A percentile compares a stretch with the other conserved stretches of the same genome.
phyloP scores from a whole-genome alignment of 2,113 vertebrate species.

The Pachypanchax playfairii region DNA sequence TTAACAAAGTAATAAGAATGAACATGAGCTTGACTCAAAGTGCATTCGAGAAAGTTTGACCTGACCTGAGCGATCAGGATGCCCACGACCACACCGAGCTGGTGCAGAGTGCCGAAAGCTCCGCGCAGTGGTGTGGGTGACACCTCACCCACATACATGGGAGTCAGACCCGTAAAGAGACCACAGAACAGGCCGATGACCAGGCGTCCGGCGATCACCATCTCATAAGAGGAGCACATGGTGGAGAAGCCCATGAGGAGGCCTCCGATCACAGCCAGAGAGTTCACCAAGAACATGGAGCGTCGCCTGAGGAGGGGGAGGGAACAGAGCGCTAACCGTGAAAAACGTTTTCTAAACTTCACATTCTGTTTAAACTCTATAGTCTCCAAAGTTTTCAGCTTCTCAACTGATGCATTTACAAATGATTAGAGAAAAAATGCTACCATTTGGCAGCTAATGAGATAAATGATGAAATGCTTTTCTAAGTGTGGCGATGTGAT shows the following conservation, averaged over 20 bases:
- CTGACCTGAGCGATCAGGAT: slow-evolving; percentile 95
- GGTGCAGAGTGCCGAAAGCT: slow-evolving; percentile 93
- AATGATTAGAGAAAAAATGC: no score
- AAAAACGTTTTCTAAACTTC: background rate
- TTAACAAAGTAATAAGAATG: background rate
- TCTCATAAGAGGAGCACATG: slow-evolving; percentile 84
- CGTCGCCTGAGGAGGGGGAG: slow-evolving; percentile 82
- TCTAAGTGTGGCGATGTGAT: no score
- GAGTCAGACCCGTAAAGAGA: slow-evolving; percentile 92
- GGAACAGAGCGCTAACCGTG: background rate
- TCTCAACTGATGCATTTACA: no score
- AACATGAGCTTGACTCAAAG: background rate
- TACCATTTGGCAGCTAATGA: no score
- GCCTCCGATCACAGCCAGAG: slow-evolving; percentile 83
- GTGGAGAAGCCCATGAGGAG: slow-evolving; percentile 89
- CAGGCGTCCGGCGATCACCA: slow-evolving; percentile 91
- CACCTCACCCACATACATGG: slow-evolving; percentile 95
- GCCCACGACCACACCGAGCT: slow-evolving; percentile 94
- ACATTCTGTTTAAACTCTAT: background rate
- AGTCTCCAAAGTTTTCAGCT: no score
- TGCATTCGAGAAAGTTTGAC: no score
- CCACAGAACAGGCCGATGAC: slow-evolving; percentile 92
- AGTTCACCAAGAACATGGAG: slow-evolving; percentile 92
- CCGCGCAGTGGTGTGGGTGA: slow-evolving; percentile 89
- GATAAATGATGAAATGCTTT: no score